A percentile compares a stretch with the other conserved stretches of the same genome.
Evolutionary conservation across 2,797 vertebrate genomes (phyloP).

Genomic region (Chaunax sp.): DNA sequence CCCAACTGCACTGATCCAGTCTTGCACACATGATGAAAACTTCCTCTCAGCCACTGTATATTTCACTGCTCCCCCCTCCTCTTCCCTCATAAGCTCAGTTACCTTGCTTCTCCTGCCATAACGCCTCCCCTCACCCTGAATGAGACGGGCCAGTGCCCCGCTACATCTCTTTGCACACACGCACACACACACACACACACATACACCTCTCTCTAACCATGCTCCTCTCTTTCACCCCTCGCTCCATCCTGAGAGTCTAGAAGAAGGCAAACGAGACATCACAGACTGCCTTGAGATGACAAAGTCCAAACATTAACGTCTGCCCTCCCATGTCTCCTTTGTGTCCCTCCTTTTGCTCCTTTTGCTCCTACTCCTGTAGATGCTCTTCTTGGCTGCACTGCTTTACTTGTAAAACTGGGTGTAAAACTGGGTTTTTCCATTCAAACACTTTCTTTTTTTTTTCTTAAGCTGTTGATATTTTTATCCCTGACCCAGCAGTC

Average conservation of each 20-base stretch:
- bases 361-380: slow-evolving; percentile 16
- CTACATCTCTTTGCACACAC: slow-evolving; percentile 34
- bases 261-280: slow-evolving; percentile 25
- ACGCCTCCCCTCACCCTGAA: slow-evolving; percentile 65
- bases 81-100: slow-evolving; percentile 61
- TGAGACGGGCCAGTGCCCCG: slow-evolving; percentile 52
- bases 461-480: slow-evolving; percentile 31
- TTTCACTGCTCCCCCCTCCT: slow-evolving; percentile 28
- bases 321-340: slow-evolving; percentile 23
- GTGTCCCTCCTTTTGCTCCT: not conserved
- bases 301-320: slow-evolving; percentile 59
- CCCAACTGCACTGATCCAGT: slow-evolving; percentile 50
- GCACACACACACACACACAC: too few species aligned
- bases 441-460: slow-evolving; percentile 30
- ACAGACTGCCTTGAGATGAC: slow-evolving; percentile 28
- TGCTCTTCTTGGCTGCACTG: not conserved
- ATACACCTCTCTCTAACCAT: not conserved
- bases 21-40: slow-evolving; percentile 52
- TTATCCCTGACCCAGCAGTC: slow-evolving; percentile 23
- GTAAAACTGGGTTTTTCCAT: slow-evolving; percentile 11
- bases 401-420: too few species aligned
- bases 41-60: slow-evolving; percentile 47
- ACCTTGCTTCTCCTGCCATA: slow-evolving; percentile 37
- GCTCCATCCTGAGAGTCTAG: slow-evolving; percentile 21
- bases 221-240: slow-evolving; percentile 11